Conservation (phyloP, 2,113 vertebrate genomes). For the Prunella himalayana region DNA sequence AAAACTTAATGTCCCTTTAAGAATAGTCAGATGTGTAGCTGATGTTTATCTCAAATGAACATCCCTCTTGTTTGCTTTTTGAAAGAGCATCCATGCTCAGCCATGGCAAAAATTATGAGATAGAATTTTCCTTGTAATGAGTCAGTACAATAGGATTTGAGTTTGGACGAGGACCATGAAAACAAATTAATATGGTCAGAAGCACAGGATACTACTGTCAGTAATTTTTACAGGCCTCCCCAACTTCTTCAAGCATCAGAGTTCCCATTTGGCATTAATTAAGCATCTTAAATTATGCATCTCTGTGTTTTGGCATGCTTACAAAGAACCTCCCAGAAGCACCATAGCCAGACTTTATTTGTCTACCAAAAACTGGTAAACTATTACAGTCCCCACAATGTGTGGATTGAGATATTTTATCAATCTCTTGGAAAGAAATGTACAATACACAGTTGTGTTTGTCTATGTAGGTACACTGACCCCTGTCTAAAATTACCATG, state of each 20-base stretch:
- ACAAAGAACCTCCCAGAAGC: not conserved
- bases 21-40: not conserved
- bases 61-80: not conserved
- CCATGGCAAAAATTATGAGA: not conserved
- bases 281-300: not conserved
- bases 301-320: not conserved
- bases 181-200: not conserved
- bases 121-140: not conserved
- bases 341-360: not conserved
- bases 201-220: not conserved
- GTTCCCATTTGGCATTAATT: not conserved
- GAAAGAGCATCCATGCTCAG: not conserved
- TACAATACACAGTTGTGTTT: not conserved
- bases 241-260: not conserved
- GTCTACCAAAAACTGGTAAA: not conserved
- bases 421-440: not conserved
- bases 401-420: not conserved
- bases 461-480: not conserved
- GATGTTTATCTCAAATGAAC: not conserved
- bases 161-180: not conserved
- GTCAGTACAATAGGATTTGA: not conserved
- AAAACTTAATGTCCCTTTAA: not conserved
- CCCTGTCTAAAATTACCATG: not conserved
- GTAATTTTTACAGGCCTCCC: not conserved
- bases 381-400: not conserved